These are phyloP conservation scores for Poecilia gillii DNA, from an alignment of 2,797 vertebrate genomes.

Conservation along the genomic window DNA sequence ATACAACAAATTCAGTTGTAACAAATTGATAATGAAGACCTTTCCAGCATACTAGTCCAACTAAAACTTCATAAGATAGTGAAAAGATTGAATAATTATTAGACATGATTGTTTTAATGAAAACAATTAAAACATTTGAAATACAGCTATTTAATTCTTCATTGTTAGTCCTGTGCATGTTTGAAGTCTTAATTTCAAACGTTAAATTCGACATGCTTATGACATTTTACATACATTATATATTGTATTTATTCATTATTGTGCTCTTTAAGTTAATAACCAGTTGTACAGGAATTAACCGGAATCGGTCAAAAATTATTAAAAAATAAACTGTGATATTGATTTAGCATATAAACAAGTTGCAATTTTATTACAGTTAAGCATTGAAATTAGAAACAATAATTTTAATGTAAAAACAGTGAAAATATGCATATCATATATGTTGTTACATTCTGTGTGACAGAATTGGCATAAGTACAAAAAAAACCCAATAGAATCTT, in stretches of 20 bases:
- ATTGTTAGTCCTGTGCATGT: not conserved
- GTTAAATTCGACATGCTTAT: not conserved
- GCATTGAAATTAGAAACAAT: not conserved
- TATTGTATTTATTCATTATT: conserved; percentile 8
- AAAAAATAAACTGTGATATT: not conserved
- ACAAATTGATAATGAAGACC: conserved; percentile 4
- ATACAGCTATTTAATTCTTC: not conserved
- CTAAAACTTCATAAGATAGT: not conserved
- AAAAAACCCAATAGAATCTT: not conserved
- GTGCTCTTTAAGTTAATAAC: conserved; percentile 44
- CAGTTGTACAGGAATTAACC: conserved; percentile 13
- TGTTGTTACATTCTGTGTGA: not conserved
- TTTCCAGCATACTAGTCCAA: conserved; percentile 1
- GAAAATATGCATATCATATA: conserved; percentile 2
- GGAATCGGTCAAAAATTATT: not conserved
- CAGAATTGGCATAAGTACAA: conserved; percentile 1
- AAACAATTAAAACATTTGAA: not conserved
- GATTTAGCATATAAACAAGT: not conserved
- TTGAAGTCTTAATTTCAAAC: conserved; percentile 4
- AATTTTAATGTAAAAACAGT: not conserved
- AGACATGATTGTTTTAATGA: not conserved
- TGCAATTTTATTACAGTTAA: not conserved
- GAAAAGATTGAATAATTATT: conserved; percentile 8
- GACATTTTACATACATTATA: not conserved
- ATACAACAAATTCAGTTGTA: not conserved